Conservation (phyloP, 2,797 vertebrate genomes). For the Parambassis ranga region DNA sequence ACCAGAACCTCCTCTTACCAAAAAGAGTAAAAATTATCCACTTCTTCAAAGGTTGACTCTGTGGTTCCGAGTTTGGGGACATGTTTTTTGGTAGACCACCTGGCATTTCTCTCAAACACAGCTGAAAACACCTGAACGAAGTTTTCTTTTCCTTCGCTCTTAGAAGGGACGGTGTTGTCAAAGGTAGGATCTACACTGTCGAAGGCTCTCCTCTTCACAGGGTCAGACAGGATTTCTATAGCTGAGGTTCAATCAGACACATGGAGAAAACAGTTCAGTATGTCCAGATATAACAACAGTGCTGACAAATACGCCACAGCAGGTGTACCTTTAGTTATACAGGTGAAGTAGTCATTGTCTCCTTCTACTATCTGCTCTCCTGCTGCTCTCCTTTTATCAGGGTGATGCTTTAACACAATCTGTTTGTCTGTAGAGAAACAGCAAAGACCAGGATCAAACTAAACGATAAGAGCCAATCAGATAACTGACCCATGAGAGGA, state of each 20-base stretch:
- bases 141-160: slow-evolving; percentile 94
- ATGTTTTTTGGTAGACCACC: slow-evolving; percentile 95
- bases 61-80: slow-evolving; percentile 87
- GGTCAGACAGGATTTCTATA: slow-evolving; percentile 93
- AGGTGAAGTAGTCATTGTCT: slow-evolving; percentile 93
- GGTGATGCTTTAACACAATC: slow-evolving; percentile 98
- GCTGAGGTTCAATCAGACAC: slow-evolving; percentile 73
- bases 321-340: slow-evolving; percentile 82
- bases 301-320: fast-evolving
- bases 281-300: fast-evolving
- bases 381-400: slow-evolving; percentile 97
- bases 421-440: slow-evolving; percentile 86
- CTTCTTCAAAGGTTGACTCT: slow-evolving; percentile 93
- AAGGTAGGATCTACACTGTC: slow-evolving; percentile 98
- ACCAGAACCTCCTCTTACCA: slow-evolving; percentile 83
- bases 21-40: slow-evolving; percentile 97
- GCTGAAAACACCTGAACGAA: slow-evolving; percentile 91
- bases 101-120: slow-evolving; percentile 93
- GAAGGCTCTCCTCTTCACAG: slow-evolving; percentile 92
- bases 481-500: fast-evolving
- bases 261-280: not conserved
- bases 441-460: not conserved
- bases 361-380: slow-evolving; percentile 96
- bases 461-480: too few species aligned
- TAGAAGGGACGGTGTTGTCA: slow-evolving; percentile 92